phyloP scores from a whole-genome alignment of 2,797 vertebrate species.

The Darevskia nairensis region DNA sequence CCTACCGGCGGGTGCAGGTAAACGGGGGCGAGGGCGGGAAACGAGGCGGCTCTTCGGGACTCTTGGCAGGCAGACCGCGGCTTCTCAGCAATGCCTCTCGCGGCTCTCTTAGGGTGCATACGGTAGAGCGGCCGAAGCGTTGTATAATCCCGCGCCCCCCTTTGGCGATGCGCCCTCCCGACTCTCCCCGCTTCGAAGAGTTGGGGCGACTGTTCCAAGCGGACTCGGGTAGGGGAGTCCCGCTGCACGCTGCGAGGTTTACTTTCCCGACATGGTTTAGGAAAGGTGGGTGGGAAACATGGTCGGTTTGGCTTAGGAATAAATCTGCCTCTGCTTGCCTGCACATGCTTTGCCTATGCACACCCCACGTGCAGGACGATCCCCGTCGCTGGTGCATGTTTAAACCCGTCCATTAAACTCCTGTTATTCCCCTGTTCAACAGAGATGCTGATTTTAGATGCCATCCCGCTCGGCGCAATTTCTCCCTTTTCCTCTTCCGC shows the following conservation, averaged over 20 bases:
- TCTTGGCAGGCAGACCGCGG: background rate
- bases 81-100: background rate
- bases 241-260: too few relatives aligned
- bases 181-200: background rate
- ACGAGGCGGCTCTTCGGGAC: slow-evolving; percentile 18
- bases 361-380: background rate
- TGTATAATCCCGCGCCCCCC: background rate
- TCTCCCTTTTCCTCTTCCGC: background rate
- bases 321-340: background rate
- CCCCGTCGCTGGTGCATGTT: background rate
- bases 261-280: background rate
- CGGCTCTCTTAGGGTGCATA: background rate
- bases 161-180: background rate
- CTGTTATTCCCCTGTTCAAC: background rate
- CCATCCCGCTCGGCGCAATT: background rate
- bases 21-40: slow-evolving; percentile 29
- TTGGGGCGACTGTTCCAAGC: background rate
- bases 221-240: background rate
- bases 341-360: too few relatives aligned
- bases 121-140: background rate
- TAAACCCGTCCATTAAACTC: background rate
- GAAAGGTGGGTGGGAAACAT: background rate
- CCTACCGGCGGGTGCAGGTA: slow-evolving; percentile 48
- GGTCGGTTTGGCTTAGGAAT: too few relatives aligned
- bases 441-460: background rate